Evolutionary conservation across 2,888 invertebrate genomes (phyloP), one percentile per base, ranked within the genome.

Genomic region (Philonicus albiceps): DNA sequence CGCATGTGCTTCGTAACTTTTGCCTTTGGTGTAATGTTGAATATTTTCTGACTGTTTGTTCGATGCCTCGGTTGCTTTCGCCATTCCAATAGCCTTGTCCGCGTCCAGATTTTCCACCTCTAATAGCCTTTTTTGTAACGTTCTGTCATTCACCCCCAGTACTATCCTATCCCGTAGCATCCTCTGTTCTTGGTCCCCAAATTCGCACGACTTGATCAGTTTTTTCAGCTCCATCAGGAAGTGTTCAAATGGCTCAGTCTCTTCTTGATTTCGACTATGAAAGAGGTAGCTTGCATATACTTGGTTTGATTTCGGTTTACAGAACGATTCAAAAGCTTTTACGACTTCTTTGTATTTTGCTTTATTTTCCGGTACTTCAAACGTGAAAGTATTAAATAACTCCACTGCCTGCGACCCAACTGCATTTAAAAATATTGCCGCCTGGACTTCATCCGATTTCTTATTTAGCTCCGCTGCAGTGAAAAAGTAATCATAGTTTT

Each of bases 31-130:
- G 34, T 34, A 7, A 34, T 34, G 34, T 34, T 34, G 34, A 34
- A 34, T 34, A 6, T 34, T 34, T 34, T 34, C 34, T 34, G 34
- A 34, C 7, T 34, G 34, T 34, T 75, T 75, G 7, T 75, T 75
- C n/a, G 75, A 75, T 75, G 75, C 75, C 75, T 75, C 75, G 13
- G 75, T 37, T 16, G 75, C 34, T 30, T 34, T 27, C 30, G 74
- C 74, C 30, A 74, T 74, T n/a, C n/a, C 74, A 74, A 74, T 74
- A 31, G 74, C 74, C 74, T 74, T 27, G 31, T 74, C 31, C 74
- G 34, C 31, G 34, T 74, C 74, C 6, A 31, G 34, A 34, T 74
- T 74, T 7, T 31, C 31, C 34, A 30, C n/a, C 34, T 34, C 74
- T 27, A 72, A 72, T 27, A 74, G 31, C 4, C 30, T 74, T 74